Percentiles rank a stretch among this genome's conserved stretches.
These are phyloP conservation scores for Andricus curvator DNA, from an alignment of 2,888 invertebrate genomes.

Conservation along the genomic window DNA sequence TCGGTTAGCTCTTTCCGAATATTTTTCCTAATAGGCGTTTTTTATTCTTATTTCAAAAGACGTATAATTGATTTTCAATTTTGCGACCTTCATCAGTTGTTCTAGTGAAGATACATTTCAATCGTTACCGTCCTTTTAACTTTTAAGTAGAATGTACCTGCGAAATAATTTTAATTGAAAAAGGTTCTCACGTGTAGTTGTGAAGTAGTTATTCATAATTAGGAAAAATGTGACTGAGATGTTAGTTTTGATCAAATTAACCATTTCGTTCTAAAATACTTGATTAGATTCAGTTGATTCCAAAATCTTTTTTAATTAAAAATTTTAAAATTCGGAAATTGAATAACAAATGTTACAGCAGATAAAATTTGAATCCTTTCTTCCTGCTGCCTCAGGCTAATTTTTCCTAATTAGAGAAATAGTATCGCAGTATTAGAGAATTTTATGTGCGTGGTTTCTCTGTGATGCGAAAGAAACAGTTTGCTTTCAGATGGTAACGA, in stretches of 20 bases:
- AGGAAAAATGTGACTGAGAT: constrained; percentile 9
- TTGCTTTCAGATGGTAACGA: constrained; percentile 1
- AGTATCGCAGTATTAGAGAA: constrained; percentile 32
- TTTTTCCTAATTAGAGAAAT: constrained; percentile 19
- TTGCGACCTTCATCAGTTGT: background rate
- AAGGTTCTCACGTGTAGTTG: background rate
- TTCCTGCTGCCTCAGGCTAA: background rate
- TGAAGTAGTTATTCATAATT: background rate
- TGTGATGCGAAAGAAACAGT: constrained; percentile 14
- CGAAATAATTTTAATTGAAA: constrained; percentile 2
- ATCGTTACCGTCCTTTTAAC: constrained; percentile 24
- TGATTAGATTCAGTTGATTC: background rate
- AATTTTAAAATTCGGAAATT: too few species aligned
- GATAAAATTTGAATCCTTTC: background rate
- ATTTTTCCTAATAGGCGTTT: background rate
- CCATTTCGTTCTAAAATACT: background rate
- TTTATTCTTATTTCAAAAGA: background rate
- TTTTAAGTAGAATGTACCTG: constrained; percentile 10
- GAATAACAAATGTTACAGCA: too few species aligned
- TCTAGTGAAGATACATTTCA: constrained; percentile 2
- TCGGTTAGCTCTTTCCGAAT: background rate
- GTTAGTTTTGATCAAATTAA: background rate
- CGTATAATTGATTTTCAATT: background rate
- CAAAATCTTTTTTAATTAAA: background rate
- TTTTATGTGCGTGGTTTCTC: constrained; percentile 11